These are phyloP conservation scores for Malurus splendens DNA, from an alignment of 2,797 vertebrate genomes.

Conservation along the genomic window DNA sequence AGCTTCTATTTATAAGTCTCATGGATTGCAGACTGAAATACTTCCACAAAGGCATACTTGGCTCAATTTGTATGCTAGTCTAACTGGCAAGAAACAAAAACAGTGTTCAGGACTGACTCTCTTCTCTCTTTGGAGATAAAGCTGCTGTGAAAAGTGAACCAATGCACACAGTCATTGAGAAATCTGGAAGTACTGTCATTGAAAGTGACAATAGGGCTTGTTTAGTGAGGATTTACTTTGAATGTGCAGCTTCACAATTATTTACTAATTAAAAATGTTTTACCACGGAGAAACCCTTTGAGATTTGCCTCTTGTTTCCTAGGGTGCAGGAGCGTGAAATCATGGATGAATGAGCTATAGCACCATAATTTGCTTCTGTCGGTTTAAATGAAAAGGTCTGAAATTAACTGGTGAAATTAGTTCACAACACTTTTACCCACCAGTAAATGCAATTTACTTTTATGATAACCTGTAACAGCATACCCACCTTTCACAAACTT, in stretches of 20 bases:
- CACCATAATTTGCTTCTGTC: constrained; percentile 63
- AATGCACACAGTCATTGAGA: constrained; percentile 19
- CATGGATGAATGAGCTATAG: constrained; percentile 56
- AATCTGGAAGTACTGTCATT: constrained; percentile 29
- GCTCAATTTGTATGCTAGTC: constrained; percentile 28
- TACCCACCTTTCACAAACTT: not conserved
- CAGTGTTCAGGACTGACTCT: not conserved
- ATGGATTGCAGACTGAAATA: not conserved
- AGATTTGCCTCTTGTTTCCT: constrained; percentile 67
- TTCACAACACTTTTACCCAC: constrained; percentile 48
- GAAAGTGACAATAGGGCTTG: constrained; percentile 19
- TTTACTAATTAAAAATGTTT: constrained; percentile 74
- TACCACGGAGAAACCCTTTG: constrained; percentile 45
- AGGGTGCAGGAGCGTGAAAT: constrained; percentile 65
- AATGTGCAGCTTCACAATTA: constrained; percentile 60
- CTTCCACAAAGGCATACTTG: constrained; percentile 12
- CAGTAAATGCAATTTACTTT: constrained; percentile 38
- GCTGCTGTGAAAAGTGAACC: not conserved
- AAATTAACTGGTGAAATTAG: constrained; percentile 62
- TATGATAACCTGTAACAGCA: constrained; percentile 19
- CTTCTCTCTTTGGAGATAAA: constrained; percentile 9
- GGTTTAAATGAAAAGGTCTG: constrained; percentile 65
- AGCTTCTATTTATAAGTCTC: constrained; percentile 10
- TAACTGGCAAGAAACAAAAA: constrained; percentile 33
- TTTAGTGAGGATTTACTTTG: constrained; percentile 58